Evolutionary conservation across 2,888 invertebrate genomes (phyloP), one percentile per base, ranked within the genome.

Genomic region (Tinea pellionella): DNA sequence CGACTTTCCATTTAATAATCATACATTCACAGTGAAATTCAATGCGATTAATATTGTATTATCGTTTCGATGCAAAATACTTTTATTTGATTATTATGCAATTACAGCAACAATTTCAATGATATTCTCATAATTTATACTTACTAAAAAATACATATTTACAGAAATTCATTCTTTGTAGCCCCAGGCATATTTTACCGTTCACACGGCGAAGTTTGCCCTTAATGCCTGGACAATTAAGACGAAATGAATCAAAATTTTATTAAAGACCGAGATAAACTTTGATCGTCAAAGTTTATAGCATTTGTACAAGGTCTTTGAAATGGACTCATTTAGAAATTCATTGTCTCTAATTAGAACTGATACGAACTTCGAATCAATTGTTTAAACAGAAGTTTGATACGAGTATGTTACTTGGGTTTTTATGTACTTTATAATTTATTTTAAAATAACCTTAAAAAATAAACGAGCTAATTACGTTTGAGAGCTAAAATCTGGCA

Each of bases 181-280:
- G 53, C 53, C 53, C 12, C 53, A 12, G 24, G 53, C 53, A 9
- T 13, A 43, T 18, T 15, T 53, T 24, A 24, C 53, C 18, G 24
- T 53, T 24, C 53, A 24, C 18, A 53, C 53, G 24, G 13, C 67
- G 70, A 82, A 82, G 70, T 81, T 77, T 72, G 68, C 72, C 75
- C 80, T 79, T 72, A 81, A 78, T 75, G 77, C 78, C 76, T 64
- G 69, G 76, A 78, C 77, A 78, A 78, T 84, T 77, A 81, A 81
- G 82, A 83, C 83, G 80, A 82, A 80, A 83, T 83, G 80, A 80
- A 84, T 84, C 83, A 80, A 82, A 82, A 85, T 82, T 80, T 81
- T 81, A 80, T 80, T 80, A 83, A 43, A 42, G 47, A 78, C 77
- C 77, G 74, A 82, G 84, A 86, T 85, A 84, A 84, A 78, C 78